Percentiles rank a stretch among this genome's conserved stretches.
These are phyloP conservation scores for Elmis aenea DNA, from an alignment of 2,888 invertebrate species.

Conservation along the genomic window DNA sequence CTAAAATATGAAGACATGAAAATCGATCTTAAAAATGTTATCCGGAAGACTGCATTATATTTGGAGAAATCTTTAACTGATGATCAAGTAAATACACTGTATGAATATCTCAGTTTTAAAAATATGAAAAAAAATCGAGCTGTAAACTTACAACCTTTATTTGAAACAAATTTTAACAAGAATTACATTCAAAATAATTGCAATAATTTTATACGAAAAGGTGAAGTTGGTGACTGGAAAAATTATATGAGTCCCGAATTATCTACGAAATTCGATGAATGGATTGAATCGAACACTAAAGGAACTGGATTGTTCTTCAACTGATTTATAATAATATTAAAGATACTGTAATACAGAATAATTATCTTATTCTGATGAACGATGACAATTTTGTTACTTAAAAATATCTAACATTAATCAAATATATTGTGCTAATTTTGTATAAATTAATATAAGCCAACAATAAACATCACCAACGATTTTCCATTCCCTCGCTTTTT, in stretches of 20 bases:
- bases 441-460: no score
- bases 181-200: constrained; percentile 29
- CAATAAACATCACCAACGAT: no score
- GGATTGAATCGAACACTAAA: constrained; percentile 60
- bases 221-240: constrained; percentile 46
- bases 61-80: constrained; percentile 62
- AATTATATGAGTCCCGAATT: constrained; percentile 66
- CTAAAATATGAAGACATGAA: constrained; percentile 82
- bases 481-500: no score
- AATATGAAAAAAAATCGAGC: constrained; percentile 56
- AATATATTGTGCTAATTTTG: no score
- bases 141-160: constrained; percentile 50
- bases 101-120: constrained; percentile 36
- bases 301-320: constrained; percentile 58
- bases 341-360: no score
- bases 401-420: no score
- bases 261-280: constrained; percentile 66
- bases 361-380: no score
- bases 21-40: constrained; percentile 58
- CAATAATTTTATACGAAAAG: constrained; percentile 48
- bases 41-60: constrained; percentile 68
- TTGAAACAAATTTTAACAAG: constrained; percentile 34
- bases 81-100: constrained; percentile 53
- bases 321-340: no score
- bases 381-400: no score